Evolutionary conservation across 1,140 invertebrate species (phyloP), one percentile per base, ranked within the genome.

Genomic region (Drosophila lacertosa): DNA sequence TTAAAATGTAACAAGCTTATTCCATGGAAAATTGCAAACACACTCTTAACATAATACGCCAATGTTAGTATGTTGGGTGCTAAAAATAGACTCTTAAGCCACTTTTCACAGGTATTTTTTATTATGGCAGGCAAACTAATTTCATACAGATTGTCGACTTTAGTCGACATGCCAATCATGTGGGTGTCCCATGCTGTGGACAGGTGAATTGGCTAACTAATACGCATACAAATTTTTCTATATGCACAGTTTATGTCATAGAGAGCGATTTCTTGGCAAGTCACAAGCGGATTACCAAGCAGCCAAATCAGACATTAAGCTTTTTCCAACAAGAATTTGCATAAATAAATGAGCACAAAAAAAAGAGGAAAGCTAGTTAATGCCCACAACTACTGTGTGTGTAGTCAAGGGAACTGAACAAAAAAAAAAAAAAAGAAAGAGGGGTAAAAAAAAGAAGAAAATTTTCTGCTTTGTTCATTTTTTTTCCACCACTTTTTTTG

Each of bases 261-360:
- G 16, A 39, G 51, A 35, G 53, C 18, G 35, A 13, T 13, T 39
- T 47, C 42, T n/a, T n/a, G 18, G 29, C 29, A 29, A 47, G 72
- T 58, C 59, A 26, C 73, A 84, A 84, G 80, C 80, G 76, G 81
- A 84, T 84, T 84, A 86, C 72, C 26, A 33, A 57, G 39, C 62
- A 73, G 62, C 58, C 68, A 59, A 76, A 67, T 67, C 58, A 84
- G 80, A 86, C 81, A 74, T 65, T 73, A 84, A 83, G 75, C 81
- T 76, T 70, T 80, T 80, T 74, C 53, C 73, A 73, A 86, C n/a
- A 84, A 80, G 72, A 76, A 84, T 84, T 84, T 84, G 33, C 59
- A 29, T n/a, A 65, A 55, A 54, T 63, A 66, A 77, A 68, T 58
- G 55, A 13, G 33, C 33, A 11, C 15, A 70, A 37, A 44, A 48